A percentile compares a stretch with the other conserved stretches of the same genome.
Evolutionary conservation across 2,113 vertebrate genomes (phyloP).

Genomic region (Thermophis baileyi): DNA sequence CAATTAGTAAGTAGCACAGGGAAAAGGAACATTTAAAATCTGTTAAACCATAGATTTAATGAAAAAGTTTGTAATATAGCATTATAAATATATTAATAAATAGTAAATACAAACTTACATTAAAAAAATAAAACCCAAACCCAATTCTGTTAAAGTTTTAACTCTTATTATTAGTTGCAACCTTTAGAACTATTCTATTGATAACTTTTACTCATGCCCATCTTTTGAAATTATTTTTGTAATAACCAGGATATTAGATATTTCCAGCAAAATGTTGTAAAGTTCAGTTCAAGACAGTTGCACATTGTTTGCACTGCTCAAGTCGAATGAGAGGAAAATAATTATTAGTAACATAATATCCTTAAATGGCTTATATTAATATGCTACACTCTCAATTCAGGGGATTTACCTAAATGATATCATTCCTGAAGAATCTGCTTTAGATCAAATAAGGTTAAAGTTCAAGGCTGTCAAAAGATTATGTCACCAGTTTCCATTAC

Average conservation of each 20-base stretch:
- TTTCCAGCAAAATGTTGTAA: not conserved
- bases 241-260: conserved; percentile 23
- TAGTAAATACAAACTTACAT: not conserved
- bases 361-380: conserved; percentile 60
- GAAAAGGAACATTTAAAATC: not conserved
- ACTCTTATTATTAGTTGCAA: not conserved
- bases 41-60: not conserved
- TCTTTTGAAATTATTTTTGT: conserved; percentile 34
- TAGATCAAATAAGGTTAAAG: conserved; percentile 80
- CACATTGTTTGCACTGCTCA: conserved; percentile 48
- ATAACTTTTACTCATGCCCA: not conserved
- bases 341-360: conserved; percentile 73
- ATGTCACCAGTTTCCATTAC: conserved; percentile 73
- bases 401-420: conserved; percentile 79
- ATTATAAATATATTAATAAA: not conserved
- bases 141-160: not conserved
- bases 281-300: conserved; percentile 33
- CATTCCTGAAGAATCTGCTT: conserved; percentile 75
- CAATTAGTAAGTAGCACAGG: not conserved
- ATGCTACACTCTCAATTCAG: conserved; percentile 59
- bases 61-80: not conserved
- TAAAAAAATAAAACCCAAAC: not conserved
- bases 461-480: conserved; percentile 73
- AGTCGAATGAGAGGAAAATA: conserved; percentile 60
- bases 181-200: not conserved